These are phyloP conservation scores for Discoglossus pictus DNA, from an alignment of 2,797 vertebrate species.

Conservation along the genomic window DNA sequence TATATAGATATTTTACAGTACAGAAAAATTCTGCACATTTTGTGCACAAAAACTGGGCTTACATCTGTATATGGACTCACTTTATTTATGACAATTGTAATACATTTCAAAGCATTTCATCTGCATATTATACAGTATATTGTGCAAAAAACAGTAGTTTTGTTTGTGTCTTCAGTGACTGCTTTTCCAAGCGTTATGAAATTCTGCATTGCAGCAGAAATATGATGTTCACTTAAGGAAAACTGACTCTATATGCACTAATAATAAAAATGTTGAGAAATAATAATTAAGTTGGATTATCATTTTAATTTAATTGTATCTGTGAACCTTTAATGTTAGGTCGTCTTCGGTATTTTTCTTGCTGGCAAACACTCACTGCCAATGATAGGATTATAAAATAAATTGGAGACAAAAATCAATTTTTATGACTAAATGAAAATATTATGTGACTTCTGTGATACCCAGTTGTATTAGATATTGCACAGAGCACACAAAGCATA, in stretches of 20 bases:
- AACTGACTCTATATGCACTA: constrained; percentile 5
- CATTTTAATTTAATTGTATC: constrained; percentile 37
- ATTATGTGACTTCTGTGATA: constrained; percentile 26
- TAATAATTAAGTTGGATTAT: constrained; percentile 31
- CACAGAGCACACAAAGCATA: constrained; percentile 17
- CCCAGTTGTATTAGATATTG: constrained; percentile 7
- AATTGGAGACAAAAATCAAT: constrained; percentile 36
- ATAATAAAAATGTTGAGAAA: constrained; percentile 13
- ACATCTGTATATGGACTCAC: no score
- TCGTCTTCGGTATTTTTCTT: constrained; percentile 17
- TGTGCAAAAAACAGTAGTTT: no score
- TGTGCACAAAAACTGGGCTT: no score
- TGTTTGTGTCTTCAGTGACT: no score
- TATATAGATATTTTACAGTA: no score
- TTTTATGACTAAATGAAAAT: constrained; percentile 39
- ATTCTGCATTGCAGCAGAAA: constrained; percentile 4
- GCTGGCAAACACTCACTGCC: constrained; percentile 24
- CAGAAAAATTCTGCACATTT: no score
- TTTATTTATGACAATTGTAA: no score
- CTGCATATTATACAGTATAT: no score
- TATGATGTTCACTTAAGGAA: background rate
- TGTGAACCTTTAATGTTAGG: constrained; percentile 18
- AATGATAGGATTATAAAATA: constrained; percentile 32
- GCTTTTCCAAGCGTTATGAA: no score
- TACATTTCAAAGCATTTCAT: background rate